These are phyloP conservation scores for Geococcyx californianus DNA, from an alignment of 2,113 vertebrate species.

Conservation along the genomic window DNA sequence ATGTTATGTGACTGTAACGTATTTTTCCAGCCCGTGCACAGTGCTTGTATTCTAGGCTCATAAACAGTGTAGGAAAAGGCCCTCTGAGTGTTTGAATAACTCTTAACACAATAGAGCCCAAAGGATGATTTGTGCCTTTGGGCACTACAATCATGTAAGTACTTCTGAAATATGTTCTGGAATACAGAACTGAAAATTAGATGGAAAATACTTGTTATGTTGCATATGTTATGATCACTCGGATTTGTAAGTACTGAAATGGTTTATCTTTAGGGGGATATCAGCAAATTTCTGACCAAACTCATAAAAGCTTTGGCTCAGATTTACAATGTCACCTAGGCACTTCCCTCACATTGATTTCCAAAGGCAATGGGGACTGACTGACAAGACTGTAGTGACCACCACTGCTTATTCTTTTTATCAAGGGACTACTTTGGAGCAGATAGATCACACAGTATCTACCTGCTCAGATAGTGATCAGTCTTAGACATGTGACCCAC, in stretches of 20 bases:
- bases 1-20: slow-evolving; percentile 9
- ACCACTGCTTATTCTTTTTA: neutral
- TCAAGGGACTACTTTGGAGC: neutral
- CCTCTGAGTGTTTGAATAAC: slow-evolving; percentile 20
- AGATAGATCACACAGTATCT: neutral
- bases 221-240: slow-evolving; percentile 1
- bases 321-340: neutral
- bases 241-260: slow-evolving; percentile 26
- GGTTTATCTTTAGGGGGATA: neutral
- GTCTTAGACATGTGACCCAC: neutral
- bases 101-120: neutral
- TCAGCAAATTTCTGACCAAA: neutral
- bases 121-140: slow-evolving; percentile 42
- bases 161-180: neutral
- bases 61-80: slow-evolving; percentile 4
- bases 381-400: neutral
- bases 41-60: neutral
- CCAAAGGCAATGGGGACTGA: neutral
- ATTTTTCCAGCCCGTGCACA: slow-evolving; percentile 3
- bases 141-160: neutral
- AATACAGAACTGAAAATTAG: slow-evolving; percentile 30
- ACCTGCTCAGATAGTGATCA: neutral
- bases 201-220: slow-evolving; percentile 36
- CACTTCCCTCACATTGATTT: neutral
- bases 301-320: neutral